These are phyloP conservation scores for Anadara kagoshimensis DNA, from an alignment of 1,140 invertebrate genomes.

Conservation along the genomic window DNA sequence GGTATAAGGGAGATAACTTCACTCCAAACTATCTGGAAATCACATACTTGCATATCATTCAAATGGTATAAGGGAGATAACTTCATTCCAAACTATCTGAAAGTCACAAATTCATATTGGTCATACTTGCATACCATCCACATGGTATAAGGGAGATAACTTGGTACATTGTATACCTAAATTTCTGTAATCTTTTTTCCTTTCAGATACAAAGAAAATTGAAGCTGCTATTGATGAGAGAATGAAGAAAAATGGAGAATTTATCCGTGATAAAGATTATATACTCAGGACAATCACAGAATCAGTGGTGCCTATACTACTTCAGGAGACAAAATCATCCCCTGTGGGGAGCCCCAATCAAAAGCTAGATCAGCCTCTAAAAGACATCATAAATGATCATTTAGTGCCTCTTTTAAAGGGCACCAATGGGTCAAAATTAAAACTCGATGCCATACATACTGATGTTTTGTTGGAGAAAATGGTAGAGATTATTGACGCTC, in stretches of 20 bases:
- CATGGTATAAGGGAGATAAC: too few species aligned
- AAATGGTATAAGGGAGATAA: too few species aligned
- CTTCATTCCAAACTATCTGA: too few species aligned
- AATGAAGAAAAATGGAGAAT: conserved; percentile 31
- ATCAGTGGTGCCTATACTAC: conserved; percentile 30
- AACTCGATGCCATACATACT: conserved; percentile 15
- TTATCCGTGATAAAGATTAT: conserved; percentile 38
- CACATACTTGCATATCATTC: too few species aligned
- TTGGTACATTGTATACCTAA: too few species aligned
- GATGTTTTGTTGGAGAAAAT: conserved; percentile 26
- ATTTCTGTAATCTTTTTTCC: neutral
- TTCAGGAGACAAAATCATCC: conserved; percentile 26
- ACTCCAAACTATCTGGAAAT: too few species aligned
- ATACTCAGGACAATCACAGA: conserved; percentile 30
- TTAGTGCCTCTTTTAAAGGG: conserved; percentile 31
- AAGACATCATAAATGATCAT: conserved; percentile 36
- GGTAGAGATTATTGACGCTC: conserved; percentile 37
- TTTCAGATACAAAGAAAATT: conserved; percentile 35
- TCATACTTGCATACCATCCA: too few species aligned
- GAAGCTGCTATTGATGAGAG: conserved; percentile 35
- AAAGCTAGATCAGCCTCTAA: conserved; percentile 23
- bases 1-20: too few species aligned
- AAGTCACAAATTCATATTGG: too few species aligned
- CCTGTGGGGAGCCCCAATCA: conserved; percentile 11
- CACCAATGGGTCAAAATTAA: conserved; percentile 10